Base-by-base conservation (phyloP, 2,797 vertebrate genomes). In the Taenioides sp. region DNA sequence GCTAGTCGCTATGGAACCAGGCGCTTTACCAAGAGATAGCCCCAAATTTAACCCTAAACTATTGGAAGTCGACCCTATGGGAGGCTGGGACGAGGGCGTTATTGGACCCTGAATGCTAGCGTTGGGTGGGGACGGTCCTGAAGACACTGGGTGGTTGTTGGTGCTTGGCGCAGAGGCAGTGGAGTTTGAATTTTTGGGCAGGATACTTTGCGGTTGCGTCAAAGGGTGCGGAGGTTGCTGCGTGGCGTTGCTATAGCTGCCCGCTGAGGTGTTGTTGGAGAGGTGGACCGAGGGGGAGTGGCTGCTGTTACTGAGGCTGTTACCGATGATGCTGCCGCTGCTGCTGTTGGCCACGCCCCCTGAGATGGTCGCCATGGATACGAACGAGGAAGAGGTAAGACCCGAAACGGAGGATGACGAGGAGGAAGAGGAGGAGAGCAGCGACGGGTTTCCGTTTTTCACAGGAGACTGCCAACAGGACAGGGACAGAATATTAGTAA, bases 381-480 rank as follows among this genome's bases (percentile, higher is more conserved):
- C 87, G 73, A 93, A 71, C 0, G 92, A 93, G 75, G 88, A 92
- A 11, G 92, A 89, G 70, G 84, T 90, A 72, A 90, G 83, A 66
- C 91, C 92, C 17, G 90, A 93, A 71, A 89, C 88, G 6, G 91
- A 90, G 52, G 88, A 92, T 1, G 89, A 93, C 0, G 91, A 92
- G 0, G 87, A 93, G 1, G 87, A 92, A 0, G 91, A 93, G 2
- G 90, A 93, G 0, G 91, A 93, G 0, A 92, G 94, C 73, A 87
- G 93, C 69, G 93, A 95, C 70, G 95, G 91, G 89, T 95, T 95
- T 85, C 96, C 95, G 0, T 97, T 97, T 91, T 97, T 97, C 85
- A 96, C 94, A 31, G 96, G 96, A 9, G 96, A 97, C 96, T 97
- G 87, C 10, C 86, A 70, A 28, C 47, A 25, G 25, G 70, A 60